Evolutionary conservation across 1,140 invertebrate species (phyloP), one percentile per base, ranked within the genome.

Genomic region (Brachionus angularis): DNA sequence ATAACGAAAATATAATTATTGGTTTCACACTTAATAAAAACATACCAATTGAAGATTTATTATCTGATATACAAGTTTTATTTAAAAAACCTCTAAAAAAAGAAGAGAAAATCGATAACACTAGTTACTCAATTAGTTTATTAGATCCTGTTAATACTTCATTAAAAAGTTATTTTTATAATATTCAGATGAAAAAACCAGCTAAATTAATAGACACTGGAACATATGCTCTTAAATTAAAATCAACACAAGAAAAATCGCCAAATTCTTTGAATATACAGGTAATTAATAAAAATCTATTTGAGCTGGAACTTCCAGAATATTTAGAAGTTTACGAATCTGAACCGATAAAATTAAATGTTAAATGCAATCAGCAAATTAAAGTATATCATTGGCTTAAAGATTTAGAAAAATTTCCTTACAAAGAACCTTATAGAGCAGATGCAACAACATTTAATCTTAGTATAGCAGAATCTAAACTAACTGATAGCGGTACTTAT

Each of bases 301-400:
- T 62, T n/a, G 25, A 21, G n/a, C 21, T 42, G 34, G 3, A 25
- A 42, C 62, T 67, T 2, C 62, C 62, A 2, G 62, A 67, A 29
- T 1, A 3, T 5, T 8, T 67, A 10, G 62, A 67, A 18, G 1
- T 67, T 16, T 29, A 46, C 4, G 62, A 67, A 67, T 16, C 16
- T 8, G 62, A 67, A 34, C 16, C 23, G 0, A 1, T 67, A 29
- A 27, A 46, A 27, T 42, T 67, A 14, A 34, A 67, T 29, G 42
- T 67, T 2, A 47, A 67, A 46, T 33, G 25, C 34, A 67, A 67
- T 67, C 62, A 50, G 31, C 23, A 46, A 23, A 23, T 67, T 10
- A 46, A 25, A 46, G 42, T 10, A 10, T 47, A 12, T 50, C 42
- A 67, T 46, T 67, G 62, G 62, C n/a, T 34, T 31, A 67, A 67